A percentile compares a stretch with the other conserved stretches of the same genome.
These are phyloP conservation scores for Idaea aversata DNA, from an alignment of 2,888 invertebrate species.

Conservation along the genomic window DNA sequence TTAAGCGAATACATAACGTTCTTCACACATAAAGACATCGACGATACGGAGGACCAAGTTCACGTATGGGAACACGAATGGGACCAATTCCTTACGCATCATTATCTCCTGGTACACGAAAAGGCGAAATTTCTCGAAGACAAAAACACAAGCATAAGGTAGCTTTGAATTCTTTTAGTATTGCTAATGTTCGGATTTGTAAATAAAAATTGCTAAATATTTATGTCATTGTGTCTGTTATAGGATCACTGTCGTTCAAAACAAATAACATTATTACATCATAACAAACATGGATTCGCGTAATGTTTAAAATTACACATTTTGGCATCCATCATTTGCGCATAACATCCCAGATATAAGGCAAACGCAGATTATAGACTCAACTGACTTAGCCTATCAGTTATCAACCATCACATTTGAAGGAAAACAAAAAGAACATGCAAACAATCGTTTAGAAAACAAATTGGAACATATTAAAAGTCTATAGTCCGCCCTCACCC, in stretches of 20 bases:
- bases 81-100: constrained; percentile 90
- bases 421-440: too few relatives aligned
- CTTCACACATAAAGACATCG: constrained; percentile 87
- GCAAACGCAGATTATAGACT: too few relatives aligned
- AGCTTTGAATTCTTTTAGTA: constrained; percentile 18
- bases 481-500: too few relatives aligned
- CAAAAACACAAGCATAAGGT: constrained; percentile 60
- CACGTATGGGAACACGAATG: constrained; percentile 92
- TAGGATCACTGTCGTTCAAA: constrained; percentile 38
- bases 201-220: neutral
- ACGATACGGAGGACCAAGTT: constrained; percentile 84
- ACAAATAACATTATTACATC: constrained; percentile 24
- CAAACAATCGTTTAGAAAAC: too few relatives aligned
- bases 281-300: neutral
- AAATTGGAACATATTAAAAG: too few relatives aligned
- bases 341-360: neutral
- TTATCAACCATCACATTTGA: too few relatives aligned
- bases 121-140: constrained; percentile 76
- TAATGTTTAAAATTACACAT: neutral
- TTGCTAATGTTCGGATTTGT: neutral
- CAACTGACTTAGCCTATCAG: too few relatives aligned
- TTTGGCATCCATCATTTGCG: neutral
- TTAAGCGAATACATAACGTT: constrained; percentile 88
- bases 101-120: constrained; percentile 84
- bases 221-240: constrained; percentile 13